Evolutionary conservation across 2,888 invertebrate species (phyloP).

Genomic region (Smittia aterrima): DNA sequence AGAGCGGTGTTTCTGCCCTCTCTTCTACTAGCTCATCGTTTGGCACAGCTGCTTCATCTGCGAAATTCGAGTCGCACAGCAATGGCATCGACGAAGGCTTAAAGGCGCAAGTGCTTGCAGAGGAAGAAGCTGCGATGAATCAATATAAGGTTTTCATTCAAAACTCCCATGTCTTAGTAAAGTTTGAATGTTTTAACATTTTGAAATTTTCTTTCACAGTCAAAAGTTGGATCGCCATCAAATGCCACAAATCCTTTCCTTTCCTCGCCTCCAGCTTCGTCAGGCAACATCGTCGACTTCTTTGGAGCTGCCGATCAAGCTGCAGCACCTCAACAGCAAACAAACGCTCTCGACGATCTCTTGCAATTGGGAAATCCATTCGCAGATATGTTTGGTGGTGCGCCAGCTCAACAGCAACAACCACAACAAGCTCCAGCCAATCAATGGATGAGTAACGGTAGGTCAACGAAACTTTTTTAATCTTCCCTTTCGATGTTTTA

Average conservation of each 20-base stretch:
- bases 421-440: constrained; percentile 47
- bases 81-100: constrained; percentile 84
- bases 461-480: constrained; percentile 42
- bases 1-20: constrained; percentile 82
- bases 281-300: constrained; percentile 70
- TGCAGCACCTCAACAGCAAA: constrained; percentile 50
- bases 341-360: constrained; percentile 83
- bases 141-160: constrained; percentile 78
- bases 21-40: constrained; percentile 86
- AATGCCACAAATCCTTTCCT: constrained; percentile 83
- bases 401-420: constrained; percentile 50
- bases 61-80: constrained; percentile 65
- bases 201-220: constrained; percentile 53
- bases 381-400: constrained; percentile 74
- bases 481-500: neutral
- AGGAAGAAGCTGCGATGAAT: constrained; percentile 94
- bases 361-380: constrained; percentile 89
- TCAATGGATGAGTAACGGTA: constrained; percentile 57
- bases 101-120: constrained; percentile 83
- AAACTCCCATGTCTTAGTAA: neutral
- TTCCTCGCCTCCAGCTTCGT: constrained; percentile 63
- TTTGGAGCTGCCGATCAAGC: constrained; percentile 64
- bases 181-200: constrained; percentile 13
- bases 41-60: constrained; percentile 76
- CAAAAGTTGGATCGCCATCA: constrained; percentile 76